Conservation (phyloP, 2,888 invertebrate genomes). For the Cephus spinipes region DNA sequence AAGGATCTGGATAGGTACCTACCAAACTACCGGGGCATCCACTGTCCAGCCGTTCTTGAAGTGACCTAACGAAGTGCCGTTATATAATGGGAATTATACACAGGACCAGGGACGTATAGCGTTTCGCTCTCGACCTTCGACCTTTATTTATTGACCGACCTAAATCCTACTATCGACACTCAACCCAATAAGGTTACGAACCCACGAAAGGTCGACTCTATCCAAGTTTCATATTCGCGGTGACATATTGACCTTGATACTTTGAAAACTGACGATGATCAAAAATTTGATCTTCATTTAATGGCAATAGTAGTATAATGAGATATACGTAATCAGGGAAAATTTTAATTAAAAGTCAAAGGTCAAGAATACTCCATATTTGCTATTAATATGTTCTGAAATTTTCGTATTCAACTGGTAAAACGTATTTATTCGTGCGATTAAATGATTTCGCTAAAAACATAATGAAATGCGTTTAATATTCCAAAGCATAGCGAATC, state of each 20-base stretch:
- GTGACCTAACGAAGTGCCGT: slow-evolving; percentile 42
- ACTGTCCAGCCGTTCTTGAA: slow-evolving; percentile 29
- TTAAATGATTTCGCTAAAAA: too few species aligned
- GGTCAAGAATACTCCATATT: too few species aligned
- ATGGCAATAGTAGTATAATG: too few species aligned
- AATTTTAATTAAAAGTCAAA: too few species aligned
- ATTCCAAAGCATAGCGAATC: too few species aligned
- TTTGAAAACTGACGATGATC: background rate
- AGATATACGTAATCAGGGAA: too few species aligned
- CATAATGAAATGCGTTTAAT: too few species aligned
- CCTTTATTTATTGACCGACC: slow-evolving; percentile 2
- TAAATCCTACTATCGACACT: background rate
- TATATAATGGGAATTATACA: slow-evolving; percentile 40
- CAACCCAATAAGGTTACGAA: background rate
- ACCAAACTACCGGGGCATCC: slow-evolving; percentile 11
- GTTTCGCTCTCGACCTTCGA: background rate
- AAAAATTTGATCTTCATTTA: too few species aligned
- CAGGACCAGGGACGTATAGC: background rate
- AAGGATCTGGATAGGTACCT: background rate
- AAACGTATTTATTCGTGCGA: too few species aligned
- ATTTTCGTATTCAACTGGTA: too few species aligned
- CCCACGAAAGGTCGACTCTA: background rate
- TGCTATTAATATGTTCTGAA: too few species aligned
- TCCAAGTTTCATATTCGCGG: background rate
- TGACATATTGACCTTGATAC: background rate